Evolutionary conservation across 2,113 vertebrate genomes (phyloP).

Genomic region (Anolis carolinensis): DNA sequence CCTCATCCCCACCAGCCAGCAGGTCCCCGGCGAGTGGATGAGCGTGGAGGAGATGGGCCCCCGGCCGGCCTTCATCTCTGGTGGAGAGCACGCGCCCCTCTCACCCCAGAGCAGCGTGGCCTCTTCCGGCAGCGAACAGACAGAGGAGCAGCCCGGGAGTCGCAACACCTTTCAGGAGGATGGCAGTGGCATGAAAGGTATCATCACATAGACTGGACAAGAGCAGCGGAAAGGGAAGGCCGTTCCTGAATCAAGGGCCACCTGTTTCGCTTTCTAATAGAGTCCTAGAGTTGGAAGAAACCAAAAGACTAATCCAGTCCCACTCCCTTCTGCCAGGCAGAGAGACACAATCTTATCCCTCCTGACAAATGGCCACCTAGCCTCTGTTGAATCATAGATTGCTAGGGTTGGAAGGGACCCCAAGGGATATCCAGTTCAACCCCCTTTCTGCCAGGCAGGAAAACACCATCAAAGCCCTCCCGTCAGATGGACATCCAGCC

Average conservation of each 20-base stretch:
- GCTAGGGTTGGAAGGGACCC: too few species aligned
- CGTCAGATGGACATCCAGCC: too few species aligned
- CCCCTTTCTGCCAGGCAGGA: too few species aligned
- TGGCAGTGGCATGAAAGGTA: constrained; percentile 96
- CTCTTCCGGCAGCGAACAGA: constrained; percentile 94
- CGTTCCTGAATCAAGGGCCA: not conserved
- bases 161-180: constrained; percentile 95
- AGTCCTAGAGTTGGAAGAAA: too few species aligned
- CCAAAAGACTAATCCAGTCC: too few species aligned
- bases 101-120: constrained; percentile 95
- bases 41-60: constrained; percentile 82
- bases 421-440: too few species aligned
- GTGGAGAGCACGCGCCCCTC: constrained; percentile 89
- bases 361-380: too few species aligned
- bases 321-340: too few species aligned
- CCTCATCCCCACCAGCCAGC: constrained; percentile 82
- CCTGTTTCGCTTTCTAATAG: not conserved
- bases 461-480: too few species aligned
- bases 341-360: too few species aligned
- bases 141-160: constrained; percentile 84
- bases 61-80: constrained; percentile 77
- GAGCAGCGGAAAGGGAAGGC: too few species aligned
- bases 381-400: too few species aligned
- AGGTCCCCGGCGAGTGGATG: constrained; percentile 85
- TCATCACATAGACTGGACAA: accelerated